Percentiles rank a stretch among this genome's conserved stretches.
Evolutionary conservation across 2,113 vertebrate genomes (phyloP).

Genomic region (Amphilophus citrinellus): DNA sequence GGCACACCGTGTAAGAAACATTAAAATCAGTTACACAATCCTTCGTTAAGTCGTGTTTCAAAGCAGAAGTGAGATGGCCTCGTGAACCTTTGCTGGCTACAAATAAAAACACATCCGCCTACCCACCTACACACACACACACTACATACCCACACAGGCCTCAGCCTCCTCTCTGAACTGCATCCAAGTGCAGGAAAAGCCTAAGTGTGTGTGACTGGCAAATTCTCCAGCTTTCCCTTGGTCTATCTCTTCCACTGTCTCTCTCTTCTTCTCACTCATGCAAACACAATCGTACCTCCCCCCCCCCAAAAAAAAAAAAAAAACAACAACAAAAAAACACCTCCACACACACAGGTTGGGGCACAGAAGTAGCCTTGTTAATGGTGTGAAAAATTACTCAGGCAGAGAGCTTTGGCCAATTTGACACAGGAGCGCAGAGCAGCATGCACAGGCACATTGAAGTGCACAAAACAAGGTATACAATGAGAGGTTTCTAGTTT

Average conservation of each 20-base stretch:
- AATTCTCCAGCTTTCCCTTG: conserved; percentile 32
- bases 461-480: conserved; percentile 1
- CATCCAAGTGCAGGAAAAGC: conserved; percentile 48
- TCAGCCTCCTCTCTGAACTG: conserved; percentile 53
- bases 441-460: conserved; percentile 50
- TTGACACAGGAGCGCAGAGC: conserved; percentile 43
- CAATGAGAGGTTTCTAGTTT: not conserved
- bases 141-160: conserved; percentile 36
- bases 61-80: conserved; percentile 62
- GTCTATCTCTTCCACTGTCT: not conserved
- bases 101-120: conserved; percentile 53
- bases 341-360: conserved; percentile 30
- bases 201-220: conserved; percentile 56
- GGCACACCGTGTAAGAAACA: conserved; percentile 1
- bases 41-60: conserved; percentile 43
- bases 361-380: conserved; percentile 67
- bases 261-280: not conserved
- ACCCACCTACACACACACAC: conserved; percentile 37
- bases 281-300: conserved; percentile 23
- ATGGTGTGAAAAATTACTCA: conserved; percentile 54
- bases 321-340: not conserved
- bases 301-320: no score
- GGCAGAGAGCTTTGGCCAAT: conserved; percentile 28
- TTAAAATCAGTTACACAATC: conserved; percentile 45
- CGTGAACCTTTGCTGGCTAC: conserved; percentile 42